Conservation (phyloP, 2,797 vertebrate species). For the Dryobates pubescens region DNA sequence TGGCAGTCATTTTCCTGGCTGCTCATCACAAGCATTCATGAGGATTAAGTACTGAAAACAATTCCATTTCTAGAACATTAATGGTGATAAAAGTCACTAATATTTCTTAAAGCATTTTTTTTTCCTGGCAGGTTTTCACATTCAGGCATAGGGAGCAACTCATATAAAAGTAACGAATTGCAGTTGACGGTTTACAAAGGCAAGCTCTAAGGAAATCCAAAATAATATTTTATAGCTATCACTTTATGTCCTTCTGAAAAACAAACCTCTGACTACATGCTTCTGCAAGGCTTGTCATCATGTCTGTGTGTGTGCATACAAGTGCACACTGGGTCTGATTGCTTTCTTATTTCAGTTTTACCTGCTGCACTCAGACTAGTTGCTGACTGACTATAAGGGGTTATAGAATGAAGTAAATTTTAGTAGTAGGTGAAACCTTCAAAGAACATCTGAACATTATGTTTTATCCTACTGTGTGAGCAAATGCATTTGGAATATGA, state of each 20-base stretch:
- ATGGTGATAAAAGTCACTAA: background rate
- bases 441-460: background rate
- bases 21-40: background rate
- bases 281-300: background rate
- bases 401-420: background rate
- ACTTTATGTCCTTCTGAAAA: background rate
- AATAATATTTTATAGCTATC: background rate
- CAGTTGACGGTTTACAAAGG: slow-evolving; percentile 34
- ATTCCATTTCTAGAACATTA: background rate
- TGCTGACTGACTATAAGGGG: background rate
- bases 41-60: background rate
- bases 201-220: background rate
- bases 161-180: slow-evolving; percentile 14
- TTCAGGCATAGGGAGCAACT: background rate
- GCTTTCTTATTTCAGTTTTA: background rate
- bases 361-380: background rate
- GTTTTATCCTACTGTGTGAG: background rate
- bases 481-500: background rate
- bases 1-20: slow-evolving; percentile 3
- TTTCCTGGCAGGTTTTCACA: background rate
- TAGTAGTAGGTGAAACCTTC: background rate
- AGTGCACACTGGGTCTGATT: background rate
- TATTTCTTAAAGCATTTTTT: background rate
- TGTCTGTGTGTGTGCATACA: background rate
- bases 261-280: background rate